Evolutionary conservation across 2,888 invertebrate genomes (phyloP).

Genomic region (Listrodromus nycthemerus): DNA sequence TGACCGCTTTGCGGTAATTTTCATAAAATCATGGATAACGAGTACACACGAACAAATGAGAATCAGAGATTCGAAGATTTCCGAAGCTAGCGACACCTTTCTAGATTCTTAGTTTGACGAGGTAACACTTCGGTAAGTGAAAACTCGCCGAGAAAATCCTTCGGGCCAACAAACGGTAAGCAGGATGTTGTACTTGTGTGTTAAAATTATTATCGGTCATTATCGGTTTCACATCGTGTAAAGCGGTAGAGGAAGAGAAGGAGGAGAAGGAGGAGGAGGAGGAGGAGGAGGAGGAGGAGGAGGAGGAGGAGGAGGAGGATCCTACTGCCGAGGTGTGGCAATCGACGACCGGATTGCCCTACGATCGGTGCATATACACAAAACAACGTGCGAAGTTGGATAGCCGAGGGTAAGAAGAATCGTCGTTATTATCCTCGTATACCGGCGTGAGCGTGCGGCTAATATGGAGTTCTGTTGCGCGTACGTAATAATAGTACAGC

Average conservation of each 20-base stretch:
- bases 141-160: slow-evolving; percentile 45
- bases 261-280: slow-evolving; percentile 19
- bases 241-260: slow-evolving; percentile 39
- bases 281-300: slow-evolving; percentile 19
- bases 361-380: slow-evolving; percentile 40
- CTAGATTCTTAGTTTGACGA: slow-evolving; percentile 50
- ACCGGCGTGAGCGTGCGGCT: slow-evolving; percentile 39
- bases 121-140: slow-evolving; percentile 50
- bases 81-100: background rate
- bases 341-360: slow-evolving; percentile 51
- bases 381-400: background rate
- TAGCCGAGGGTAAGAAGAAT: slow-evolving; percentile 37
- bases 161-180: slow-evolving; percentile 25
- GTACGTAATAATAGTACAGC: slow-evolving; percentile 56
- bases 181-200: slow-evolving; percentile 37
- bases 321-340: slow-evolving; percentile 52
- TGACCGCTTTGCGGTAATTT: background rate
- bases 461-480: slow-evolving; percentile 45
- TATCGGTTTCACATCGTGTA: slow-evolving; percentile 58
- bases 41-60: background rate
- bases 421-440: slow-evolving; percentile 53
- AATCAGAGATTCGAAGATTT: too few relatives aligned
- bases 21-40: background rate
- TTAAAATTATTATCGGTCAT: slow-evolving; percentile 60
- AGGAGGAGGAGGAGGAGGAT: slow-evolving; percentile 32